These are phyloP conservation scores for Bombus consobrinus DNA, from an alignment of 1,140 invertebrate genomes.

Conservation along the genomic window DNA sequence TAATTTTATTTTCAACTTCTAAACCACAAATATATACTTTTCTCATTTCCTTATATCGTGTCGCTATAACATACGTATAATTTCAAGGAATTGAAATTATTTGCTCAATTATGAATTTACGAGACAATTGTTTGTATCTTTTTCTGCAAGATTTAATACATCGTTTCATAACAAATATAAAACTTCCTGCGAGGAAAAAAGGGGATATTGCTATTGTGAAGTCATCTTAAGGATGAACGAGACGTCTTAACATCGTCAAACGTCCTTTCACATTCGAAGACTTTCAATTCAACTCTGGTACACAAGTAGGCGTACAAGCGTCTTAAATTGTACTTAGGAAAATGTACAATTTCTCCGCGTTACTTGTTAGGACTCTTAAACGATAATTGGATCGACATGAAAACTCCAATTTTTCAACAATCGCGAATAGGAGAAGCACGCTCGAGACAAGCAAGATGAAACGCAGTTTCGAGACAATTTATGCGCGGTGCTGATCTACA, in stretches of 20 bases:
- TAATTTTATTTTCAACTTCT: too few relatives aligned
- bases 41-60: too few relatives aligned
- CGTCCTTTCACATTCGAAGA: conserved; percentile 1
- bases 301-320: neutral
- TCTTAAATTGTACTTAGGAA: conserved; percentile 1
- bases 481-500: neutral
- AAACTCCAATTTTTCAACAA: neutral
- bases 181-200: neutral
- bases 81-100: too few relatives aligned
- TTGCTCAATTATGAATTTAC: too few relatives aligned
- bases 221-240: neutral
- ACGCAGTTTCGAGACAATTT: neutral
- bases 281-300: neutral
- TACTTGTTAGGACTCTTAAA: neutral
- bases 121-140: neutral
- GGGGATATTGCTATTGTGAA: neutral
- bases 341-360: neutral
- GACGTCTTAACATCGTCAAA: neutral
- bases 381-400: conserved; percentile 18
- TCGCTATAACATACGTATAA: too few relatives aligned
- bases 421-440: neutral
- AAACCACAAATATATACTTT: too few relatives aligned
- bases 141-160: neutral
- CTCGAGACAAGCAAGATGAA: neutral
- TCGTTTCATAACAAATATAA: neutral